Base-by-base conservation (phyloP, 2,888 invertebrate genomes). In the Timandra comae region DNA sequence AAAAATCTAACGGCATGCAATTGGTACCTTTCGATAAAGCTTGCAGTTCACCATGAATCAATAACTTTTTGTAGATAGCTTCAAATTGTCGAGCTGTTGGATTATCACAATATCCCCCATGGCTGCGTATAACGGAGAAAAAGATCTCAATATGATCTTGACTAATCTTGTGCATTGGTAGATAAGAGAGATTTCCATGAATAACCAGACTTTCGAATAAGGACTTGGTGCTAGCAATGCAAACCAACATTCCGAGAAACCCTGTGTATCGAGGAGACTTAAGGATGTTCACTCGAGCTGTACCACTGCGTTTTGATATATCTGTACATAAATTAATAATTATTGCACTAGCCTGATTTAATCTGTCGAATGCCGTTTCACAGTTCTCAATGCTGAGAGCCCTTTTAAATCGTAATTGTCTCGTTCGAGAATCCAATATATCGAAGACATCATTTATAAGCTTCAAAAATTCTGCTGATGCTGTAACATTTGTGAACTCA, bases 21-120 rank as follows among this genome's bases (percentile, higher is more conserved):
- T 21, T 21, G 2, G 9, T n/a, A 2, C 7, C 21, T 21, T 21
- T 21, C 21, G 3, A 2, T 21, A 7, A 7, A 2, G 21, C 7
- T 21, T n/a, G n/a, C 7, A 21, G 8, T 7, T 21, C 21, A 4
- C 25, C 29, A 26, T 46, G 41, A 2, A 35, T 23, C 8, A 49
- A 20, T 6, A 42, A 8, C 35, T 43, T 41, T 40, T 42, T 49
- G 27, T 48, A 45, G n/a, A 41, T 38, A 0, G 43, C 35, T 20
- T 39, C 39, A 30, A 43, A 43, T 27, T 38, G 34, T 2, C 33
- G 31, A 10, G 42, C 30, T 12, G 38, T 38, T 5, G 44, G 47
- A 24, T 48, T 48, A 33, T 46, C 38, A 19, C 26, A 29, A 30
- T 30, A 33, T 11, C 44, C 42, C 22, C 44, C 42, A 10, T 42